Evolutionary conservation across 2,888 invertebrate species (phyloP).

Genomic region (Ommatoiulus sabulosus): DNA sequence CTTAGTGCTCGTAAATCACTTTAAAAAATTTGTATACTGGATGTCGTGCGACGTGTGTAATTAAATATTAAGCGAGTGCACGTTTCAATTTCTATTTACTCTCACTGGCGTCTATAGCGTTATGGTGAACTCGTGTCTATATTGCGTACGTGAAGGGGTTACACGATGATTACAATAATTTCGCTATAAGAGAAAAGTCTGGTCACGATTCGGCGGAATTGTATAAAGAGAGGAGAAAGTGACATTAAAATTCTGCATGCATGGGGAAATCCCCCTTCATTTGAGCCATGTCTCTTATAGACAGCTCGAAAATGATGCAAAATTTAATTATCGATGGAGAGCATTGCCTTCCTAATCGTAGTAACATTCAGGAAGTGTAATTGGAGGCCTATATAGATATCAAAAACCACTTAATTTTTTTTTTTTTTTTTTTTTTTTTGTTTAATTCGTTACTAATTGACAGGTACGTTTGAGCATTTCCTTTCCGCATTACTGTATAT

Average conservation of each 20-base stretch:
- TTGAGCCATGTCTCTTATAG: background rate
- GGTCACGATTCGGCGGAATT: conserved; percentile 7
- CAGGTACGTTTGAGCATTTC: background rate
- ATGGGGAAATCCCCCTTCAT: background rate
- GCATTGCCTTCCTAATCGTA: background rate
- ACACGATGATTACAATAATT: background rate
- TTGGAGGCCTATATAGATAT: background rate
- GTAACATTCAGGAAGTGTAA: background rate
- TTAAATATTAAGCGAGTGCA: conserved; percentile 15
- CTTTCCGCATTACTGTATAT: background rate
- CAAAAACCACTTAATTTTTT: background rate
- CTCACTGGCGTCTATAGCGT: background rate
- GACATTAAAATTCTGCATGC: background rate
- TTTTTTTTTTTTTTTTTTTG: too few species aligned
- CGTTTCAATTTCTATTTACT: conserved; percentile 34
- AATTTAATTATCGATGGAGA: background rate
- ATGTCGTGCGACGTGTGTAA: background rate
- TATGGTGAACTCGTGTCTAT: background rate
- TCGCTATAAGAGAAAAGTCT: background rate
- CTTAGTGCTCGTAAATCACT: background rate
- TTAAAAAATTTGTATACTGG: background rate
- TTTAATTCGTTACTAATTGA: background rate
- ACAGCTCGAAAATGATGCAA: background rate
- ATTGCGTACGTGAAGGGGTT: background rate
- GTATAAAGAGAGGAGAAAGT: conserved; percentile 6